Conservation (phyloP, 2,113 vertebrate genomes). For the Zeus faber region DNA sequence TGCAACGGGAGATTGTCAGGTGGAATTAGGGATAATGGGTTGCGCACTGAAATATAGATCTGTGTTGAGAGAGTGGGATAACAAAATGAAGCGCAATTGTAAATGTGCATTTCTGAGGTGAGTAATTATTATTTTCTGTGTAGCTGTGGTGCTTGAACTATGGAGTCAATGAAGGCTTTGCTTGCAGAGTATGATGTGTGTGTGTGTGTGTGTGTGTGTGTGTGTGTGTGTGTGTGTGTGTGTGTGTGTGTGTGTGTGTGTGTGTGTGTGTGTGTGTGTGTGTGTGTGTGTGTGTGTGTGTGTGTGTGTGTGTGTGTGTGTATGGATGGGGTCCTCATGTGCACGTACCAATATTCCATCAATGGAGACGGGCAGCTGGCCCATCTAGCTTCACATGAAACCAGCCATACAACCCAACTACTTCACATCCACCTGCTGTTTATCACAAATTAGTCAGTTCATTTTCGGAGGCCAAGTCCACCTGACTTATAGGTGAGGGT, state of each 20-base stretch:
- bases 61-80: slow-evolving; percentile 4
- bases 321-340: no score
- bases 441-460: no score
- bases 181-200: neutral
- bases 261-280: neutral
- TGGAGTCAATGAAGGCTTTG: no score
- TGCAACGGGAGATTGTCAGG: slow-evolving; percentile 53
- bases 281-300: slow-evolving; percentile 8
- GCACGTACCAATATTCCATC: no score
- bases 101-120: slow-evolving; percentile 22
- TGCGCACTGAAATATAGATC: slow-evolving; percentile 43
- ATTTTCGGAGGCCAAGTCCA: no score
- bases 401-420: no score
- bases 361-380: no score
- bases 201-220: neutral
- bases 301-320: slow-evolving; percentile 15
- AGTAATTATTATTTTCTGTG: neutral
- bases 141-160: neutral
- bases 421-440: no score
- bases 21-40: slow-evolving; percentile 54
- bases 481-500: no score
- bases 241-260: neutral
- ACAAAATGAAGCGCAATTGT: slow-evolving; percentile 5
- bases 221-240: neutral
- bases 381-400: no score